Evolutionary conservation across 2,797 vertebrate genomes (phyloP).

Genomic region (Hypotaenidia philippensis): DNA sequence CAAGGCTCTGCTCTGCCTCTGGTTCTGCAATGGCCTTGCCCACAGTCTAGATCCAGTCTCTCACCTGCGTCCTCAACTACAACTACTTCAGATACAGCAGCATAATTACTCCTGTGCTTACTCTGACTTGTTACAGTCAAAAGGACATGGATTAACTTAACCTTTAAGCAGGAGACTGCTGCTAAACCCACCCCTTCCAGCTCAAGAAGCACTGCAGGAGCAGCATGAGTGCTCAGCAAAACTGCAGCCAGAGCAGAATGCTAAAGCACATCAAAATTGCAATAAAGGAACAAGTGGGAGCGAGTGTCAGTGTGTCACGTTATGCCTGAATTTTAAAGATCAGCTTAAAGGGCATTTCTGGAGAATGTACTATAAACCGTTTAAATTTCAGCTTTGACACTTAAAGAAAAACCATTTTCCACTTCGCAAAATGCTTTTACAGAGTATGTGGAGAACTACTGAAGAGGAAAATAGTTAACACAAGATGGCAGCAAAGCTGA

Average conservation of each 20-base stretch:
- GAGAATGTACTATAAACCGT: background rate
- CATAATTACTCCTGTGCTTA: background rate
- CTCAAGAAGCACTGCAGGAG: background rate
- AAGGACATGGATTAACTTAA: background rate
- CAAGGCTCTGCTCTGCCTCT: background rate
- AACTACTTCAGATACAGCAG: background rate
- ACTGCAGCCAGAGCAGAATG: background rate
- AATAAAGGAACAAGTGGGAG: background rate
- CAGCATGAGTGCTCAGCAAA: background rate
- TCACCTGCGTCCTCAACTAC: background rate
- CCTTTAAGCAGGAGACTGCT: background rate
- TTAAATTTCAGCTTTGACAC: background rate
- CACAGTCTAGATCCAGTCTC: background rate
- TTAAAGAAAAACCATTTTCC: background rate
- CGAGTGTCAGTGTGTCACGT: background rate
- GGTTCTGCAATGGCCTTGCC: background rate
- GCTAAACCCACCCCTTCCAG: background rate
- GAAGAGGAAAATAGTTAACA: slow-evolving; percentile 30
- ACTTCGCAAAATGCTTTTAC: background rate
- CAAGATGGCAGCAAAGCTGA: slow-evolving; percentile 79
- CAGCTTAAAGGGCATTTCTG: background rate
- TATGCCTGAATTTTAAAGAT: background rate
- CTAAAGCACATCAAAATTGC: background rate
- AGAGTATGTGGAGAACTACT: background rate
- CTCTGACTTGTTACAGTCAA: background rate